A percentile compares a stretch with the other conserved stretches of the same genome.
phyloP scores from a whole-genome alignment of 1,140 invertebrate species.

The Drosophila subpulchrella region DNA sequence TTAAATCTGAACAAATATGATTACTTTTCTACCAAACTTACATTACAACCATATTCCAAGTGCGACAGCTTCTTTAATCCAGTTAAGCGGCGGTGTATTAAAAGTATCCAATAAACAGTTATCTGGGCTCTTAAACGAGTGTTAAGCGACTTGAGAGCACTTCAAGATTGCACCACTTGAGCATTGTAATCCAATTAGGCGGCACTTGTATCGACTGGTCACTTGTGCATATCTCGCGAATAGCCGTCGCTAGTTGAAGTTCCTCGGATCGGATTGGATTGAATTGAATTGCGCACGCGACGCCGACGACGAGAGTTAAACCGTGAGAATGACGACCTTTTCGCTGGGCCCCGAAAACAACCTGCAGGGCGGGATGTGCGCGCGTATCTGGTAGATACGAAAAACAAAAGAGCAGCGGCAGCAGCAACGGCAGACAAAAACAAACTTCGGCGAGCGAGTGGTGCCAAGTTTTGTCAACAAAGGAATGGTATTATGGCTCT shows the following conservation, averaged over 20 bases:
- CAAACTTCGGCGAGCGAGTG: slow-evolving; percentile 54
- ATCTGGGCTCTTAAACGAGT: slow-evolving; percentile 5
- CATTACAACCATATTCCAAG: slow-evolving; percentile 79
- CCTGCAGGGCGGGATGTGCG: slow-evolving; percentile 71
- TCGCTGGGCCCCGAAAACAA: slow-evolving; percentile 45
- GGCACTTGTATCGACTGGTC: slow-evolving; percentile 17
- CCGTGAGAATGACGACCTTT: slow-evolving; percentile 65
- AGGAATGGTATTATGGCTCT: slow-evolving; percentile 51
- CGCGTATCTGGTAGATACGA: slow-evolving; percentile 71
- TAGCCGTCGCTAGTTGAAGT: slow-evolving; percentile 50
- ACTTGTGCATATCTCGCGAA: slow-evolving; percentile 30
- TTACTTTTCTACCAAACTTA: slow-evolving; percentile 39
- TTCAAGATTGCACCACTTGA: slow-evolving; percentile 37
- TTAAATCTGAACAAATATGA: too few relatives aligned
- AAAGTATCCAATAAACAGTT: slow-evolving; percentile 17
- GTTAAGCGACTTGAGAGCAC: slow-evolving; percentile 20
- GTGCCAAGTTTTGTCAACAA: slow-evolving; percentile 78
- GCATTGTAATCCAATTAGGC: slow-evolving; percentile 36
- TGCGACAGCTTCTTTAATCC: slow-evolving; percentile 52
- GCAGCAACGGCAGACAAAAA: slow-evolving; percentile 46
- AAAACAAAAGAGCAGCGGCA: slow-evolving; percentile 52
- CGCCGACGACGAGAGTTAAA: slow-evolving; percentile 22
- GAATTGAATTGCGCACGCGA: slow-evolving; percentile 38
- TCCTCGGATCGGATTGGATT: slow-evolving; percentile 18
- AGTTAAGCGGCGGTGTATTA: neutral